These are phyloP conservation scores for Drosophila sordidula DNA, from an alignment of 2,888 invertebrate species.

Conservation along the genomic window DNA sequence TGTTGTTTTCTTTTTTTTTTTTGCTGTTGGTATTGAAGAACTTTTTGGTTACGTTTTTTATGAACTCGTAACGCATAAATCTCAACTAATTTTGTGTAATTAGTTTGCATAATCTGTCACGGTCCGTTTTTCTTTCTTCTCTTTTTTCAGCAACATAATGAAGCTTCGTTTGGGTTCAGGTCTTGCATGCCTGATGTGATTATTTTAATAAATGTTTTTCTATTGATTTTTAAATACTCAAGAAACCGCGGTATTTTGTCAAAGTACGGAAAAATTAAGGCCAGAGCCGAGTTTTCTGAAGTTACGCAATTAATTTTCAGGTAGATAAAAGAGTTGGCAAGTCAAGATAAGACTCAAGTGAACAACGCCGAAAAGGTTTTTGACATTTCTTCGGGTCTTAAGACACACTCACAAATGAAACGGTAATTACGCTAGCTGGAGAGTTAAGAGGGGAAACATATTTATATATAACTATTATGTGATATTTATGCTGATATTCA, in stretches of 20 bases:
- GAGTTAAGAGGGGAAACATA: neutral
- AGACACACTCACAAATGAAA: neutral
- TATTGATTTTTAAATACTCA: slow-evolving; percentile 58
- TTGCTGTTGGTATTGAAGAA: slow-evolving; percentile 25
- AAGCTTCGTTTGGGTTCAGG: slow-evolving; percentile 44
- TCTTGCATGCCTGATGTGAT: slow-evolving; percentile 59
- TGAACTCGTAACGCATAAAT: slow-evolving; percentile 63
- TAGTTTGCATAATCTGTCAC: slow-evolving; percentile 80
- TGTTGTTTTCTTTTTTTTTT: slow-evolving; percentile 6
- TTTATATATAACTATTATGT: too few relatives aligned
- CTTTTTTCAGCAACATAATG: slow-evolving; percentile 54
- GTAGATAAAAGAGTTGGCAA: slow-evolving; percentile 49
- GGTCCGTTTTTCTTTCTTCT: slow-evolving; percentile 53
- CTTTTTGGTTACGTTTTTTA: slow-evolving; percentile 38
- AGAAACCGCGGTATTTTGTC: slow-evolving; percentile 60
- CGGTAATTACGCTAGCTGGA: slow-evolving; percentile 10
- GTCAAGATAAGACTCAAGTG: slow-evolving; percentile 26
- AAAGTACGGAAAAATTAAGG: slow-evolving; percentile 38
- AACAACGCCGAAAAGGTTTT: slow-evolving; percentile 3
- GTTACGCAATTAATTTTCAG: slow-evolving; percentile 48
- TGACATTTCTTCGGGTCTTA: slow-evolving; percentile 9
- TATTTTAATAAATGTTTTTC: slow-evolving; percentile 78
- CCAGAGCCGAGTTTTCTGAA: slow-evolving; percentile 13
- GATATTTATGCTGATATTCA: too few relatives aligned
- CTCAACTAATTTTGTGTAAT: slow-evolving; percentile 78